Evolutionary conservation across 1,140 invertebrate genomes (phyloP).

Genomic region (Drosophila teissieri): DNA sequence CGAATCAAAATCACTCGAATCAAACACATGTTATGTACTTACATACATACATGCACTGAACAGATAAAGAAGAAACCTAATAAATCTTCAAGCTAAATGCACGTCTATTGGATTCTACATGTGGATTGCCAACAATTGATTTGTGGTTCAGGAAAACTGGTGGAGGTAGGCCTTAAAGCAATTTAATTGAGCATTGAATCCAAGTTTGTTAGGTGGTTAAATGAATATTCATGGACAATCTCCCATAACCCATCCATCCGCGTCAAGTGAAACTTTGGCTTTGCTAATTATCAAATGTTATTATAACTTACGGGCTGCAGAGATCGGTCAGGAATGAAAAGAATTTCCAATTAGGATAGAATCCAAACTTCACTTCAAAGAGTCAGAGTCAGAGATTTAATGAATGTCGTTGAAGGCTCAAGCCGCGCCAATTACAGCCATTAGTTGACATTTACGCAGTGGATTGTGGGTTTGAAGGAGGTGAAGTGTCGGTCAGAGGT

Average conservation of each 20-base stretch:
- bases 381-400: slow-evolving; percentile 24
- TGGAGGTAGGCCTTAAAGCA: neutral
- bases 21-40: no score
- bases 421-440: slow-evolving; percentile 32
- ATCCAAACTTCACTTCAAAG: neutral
- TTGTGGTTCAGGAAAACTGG: no score
- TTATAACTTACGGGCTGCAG: neutral
- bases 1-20: no score
- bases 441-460: slow-evolving; percentile 46
- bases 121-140: no score
- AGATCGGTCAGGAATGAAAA: neutral
- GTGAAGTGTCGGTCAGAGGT: slow-evolving; percentile 6
- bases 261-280: neutral
- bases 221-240: neutral
- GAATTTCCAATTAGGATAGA: slow-evolving; percentile 20
- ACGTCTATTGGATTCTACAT: no score
- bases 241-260: neutral
- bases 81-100: no score
- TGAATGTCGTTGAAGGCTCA: slow-evolving; percentile 49
- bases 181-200: neutral
- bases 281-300: slow-evolving; percentile 12
- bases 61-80: no score
- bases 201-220: neutral
- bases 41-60: no score
- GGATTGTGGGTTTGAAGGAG: neutral